Percentiles rank a stretch among this genome's conserved stretches.
Evolutionary conservation across 2,888 invertebrate species (phyloP).

Genomic region (Colostygia pectinataria): DNA sequence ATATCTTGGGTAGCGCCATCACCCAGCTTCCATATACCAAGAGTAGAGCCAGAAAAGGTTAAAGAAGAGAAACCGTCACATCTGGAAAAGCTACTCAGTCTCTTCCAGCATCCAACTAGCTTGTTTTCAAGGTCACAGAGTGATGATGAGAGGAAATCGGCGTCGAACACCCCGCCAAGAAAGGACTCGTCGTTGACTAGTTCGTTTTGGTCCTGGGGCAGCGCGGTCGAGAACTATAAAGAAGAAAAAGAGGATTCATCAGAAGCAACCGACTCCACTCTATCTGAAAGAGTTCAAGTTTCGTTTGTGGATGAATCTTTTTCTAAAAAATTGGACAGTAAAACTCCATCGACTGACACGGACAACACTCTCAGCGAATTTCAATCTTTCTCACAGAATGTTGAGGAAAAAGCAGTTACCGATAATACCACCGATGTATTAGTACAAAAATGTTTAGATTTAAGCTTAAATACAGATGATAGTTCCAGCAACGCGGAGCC

Average conservation of each 20-base stretch:
- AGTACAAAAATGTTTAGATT: slow-evolving; percentile 79
- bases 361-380: slow-evolving; percentile 76
- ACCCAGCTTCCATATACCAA: slow-evolving; percentile 66
- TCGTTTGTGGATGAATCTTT: slow-evolving; percentile 76
- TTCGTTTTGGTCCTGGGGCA: slow-evolving; percentile 79
- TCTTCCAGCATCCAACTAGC: slow-evolving; percentile 85
- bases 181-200: slow-evolving; percentile 71
- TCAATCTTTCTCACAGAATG: slow-evolving; percentile 59
- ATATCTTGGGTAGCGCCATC: slow-evolving; percentile 84
- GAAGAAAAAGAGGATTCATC: slow-evolving; percentile 64
- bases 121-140: slow-evolving; percentile 79
- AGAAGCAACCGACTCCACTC: slow-evolving; percentile 72
- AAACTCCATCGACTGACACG: slow-evolving; percentile 75
- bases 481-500: slow-evolving; percentile 42
- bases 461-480: slow-evolving; percentile 64
- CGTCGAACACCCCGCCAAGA: slow-evolving; percentile 69
- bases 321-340: slow-evolving; percentile 71
- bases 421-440: slow-evolving; percentile 74
- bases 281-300: slow-evolving; percentile 74
- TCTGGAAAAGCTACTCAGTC: slow-evolving; percentile 85
- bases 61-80: slow-evolving; percentile 79
- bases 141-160: slow-evolving; percentile 71
- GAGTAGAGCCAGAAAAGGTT: slow-evolving; percentile 54
- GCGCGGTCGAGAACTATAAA: slow-evolving; percentile 55
- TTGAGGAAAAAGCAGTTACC: slow-evolving; percentile 62